phyloP scores from a whole-genome alignment of 2,888 invertebrate genomes.

The Eristalis arbustorum region DNA sequence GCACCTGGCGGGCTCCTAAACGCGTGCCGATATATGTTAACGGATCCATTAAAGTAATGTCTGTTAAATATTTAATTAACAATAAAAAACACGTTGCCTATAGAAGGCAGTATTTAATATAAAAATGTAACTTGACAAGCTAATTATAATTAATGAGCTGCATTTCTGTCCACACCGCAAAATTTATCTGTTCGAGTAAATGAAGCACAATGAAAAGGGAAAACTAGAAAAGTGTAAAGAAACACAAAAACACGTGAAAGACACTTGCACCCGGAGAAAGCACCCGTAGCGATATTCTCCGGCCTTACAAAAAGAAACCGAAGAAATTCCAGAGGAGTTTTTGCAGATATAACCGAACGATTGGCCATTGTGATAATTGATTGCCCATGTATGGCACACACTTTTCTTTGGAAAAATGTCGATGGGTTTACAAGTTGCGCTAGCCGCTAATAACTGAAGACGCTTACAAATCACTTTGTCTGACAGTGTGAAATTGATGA shows the following conservation, averaged over 20 bases:
- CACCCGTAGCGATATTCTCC: slow-evolving; percentile 26
- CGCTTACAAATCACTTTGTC: slow-evolving; percentile 4
- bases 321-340: slow-evolving; percentile 24
- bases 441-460: slow-evolving; percentile 1
- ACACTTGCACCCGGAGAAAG: slow-evolving; percentile 50
- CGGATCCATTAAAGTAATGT: not conserved
- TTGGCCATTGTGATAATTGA: slow-evolving; percentile 38
- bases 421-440: not conserved
- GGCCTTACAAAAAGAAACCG: slow-evolving; percentile 14
- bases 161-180: slow-evolving; percentile 4
- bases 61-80: not conserved
- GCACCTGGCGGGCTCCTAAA: no score
- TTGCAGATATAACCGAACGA: slow-evolving; percentile 15
- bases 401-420: slow-evolving; percentile 8
- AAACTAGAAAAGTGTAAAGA: slow-evolving; percentile 37
- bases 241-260: slow-evolving; percentile 36
- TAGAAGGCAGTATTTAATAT: not conserved
- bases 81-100: not conserved
- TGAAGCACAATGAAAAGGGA: slow-evolving; percentile 48
- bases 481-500: slow-evolving; percentile 6
- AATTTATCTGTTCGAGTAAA: slow-evolving; percentile 5
- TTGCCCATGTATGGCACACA: slow-evolving; percentile 14
- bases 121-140: slow-evolving; percentile 33
- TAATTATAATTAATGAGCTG: slow-evolving; percentile 27
- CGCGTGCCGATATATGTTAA: no score